A percentile compares a stretch with the other conserved stretches of the same genome.
Evolutionary conservation across 2,888 invertebrate species (phyloP).

Genomic region (Himalopsyche tibetana): DNA sequence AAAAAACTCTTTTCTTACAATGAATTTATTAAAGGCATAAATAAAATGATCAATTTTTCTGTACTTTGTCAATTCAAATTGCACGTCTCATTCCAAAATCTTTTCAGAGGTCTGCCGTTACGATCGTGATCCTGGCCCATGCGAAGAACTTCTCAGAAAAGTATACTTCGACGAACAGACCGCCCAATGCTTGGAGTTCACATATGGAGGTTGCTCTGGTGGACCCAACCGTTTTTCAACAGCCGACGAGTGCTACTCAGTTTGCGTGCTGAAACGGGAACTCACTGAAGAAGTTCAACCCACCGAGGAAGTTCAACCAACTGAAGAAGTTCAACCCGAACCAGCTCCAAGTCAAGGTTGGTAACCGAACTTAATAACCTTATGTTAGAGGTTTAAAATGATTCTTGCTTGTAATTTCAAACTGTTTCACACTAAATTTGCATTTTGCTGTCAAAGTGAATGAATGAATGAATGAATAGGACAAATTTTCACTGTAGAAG

Average conservation of each 20-base stretch:
- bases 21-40: slow-evolving; percentile 5
- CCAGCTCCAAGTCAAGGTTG: slow-evolving; percentile 41
- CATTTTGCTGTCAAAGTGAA: too few species aligned
- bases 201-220: slow-evolving; percentile 90
- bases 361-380: neutral
- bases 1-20: neutral
- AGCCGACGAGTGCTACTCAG: slow-evolving; percentile 83
- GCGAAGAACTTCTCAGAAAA: slow-evolving; percentile 80
- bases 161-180: slow-evolving; percentile 82
- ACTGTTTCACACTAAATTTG: too few species aligned
- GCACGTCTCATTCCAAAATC: neutral
- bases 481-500: too few species aligned
- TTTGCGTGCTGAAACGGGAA: slow-evolving; percentile 81
- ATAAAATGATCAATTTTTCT: neutral
- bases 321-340: slow-evolving; percentile 67
- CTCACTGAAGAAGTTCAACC: slow-evolving; percentile 72
- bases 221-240: slow-evolving; percentile 90
- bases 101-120: slow-evolving; percentile 84
- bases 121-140: slow-evolving; percentile 83
- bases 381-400: too few species aligned
- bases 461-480: too few species aligned
- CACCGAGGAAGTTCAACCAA: slow-evolving; percentile 74
- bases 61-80: neutral
- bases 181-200: slow-evolving; percentile 82
- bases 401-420: too few species aligned